Conservation (phyloP, 2,888 invertebrate genomes). For the Drosophila tanythrix region DNA sequence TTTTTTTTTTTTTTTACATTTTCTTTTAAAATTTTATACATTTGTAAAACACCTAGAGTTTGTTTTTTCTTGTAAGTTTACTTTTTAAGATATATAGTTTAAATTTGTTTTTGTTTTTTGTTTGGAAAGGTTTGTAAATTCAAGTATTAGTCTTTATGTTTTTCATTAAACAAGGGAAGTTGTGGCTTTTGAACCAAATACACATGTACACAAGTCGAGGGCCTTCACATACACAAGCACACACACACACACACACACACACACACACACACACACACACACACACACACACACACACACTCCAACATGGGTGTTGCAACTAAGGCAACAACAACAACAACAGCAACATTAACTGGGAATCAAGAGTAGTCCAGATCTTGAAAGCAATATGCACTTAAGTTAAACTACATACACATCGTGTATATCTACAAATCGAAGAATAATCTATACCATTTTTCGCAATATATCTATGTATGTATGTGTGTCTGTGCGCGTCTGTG, state of each 20-base stretch:
- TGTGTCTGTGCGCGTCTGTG: neutral
- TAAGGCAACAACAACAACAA: slow-evolving; percentile 12
- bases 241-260: neutral
- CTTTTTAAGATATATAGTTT: slow-evolving; percentile 40
- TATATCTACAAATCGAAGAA: neutral
- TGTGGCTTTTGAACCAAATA: slow-evolving; percentile 45
- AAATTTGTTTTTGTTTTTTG: slow-evolving; percentile 39
- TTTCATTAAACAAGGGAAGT: slow-evolving; percentile 72
- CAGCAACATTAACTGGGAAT: slow-evolving; percentile 1
- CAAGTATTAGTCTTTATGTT: slow-evolving; percentile 79
- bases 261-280: no score
- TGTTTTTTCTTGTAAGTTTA: slow-evolving; percentile 39
- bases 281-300: slow-evolving; percentile 1
- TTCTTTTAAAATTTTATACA: slow-evolving; percentile 50
- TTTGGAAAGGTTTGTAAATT: slow-evolving; percentile 67
- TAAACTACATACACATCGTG: neutral
- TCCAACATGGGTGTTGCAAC: neutral
- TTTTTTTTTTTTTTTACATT: slow-evolving; percentile 12
- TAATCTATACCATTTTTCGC: neutral
- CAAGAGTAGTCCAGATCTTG: neutral
- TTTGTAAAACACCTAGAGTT: slow-evolving; percentile 74
- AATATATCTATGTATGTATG: neutral
- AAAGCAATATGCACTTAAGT: neutral
- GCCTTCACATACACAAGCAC: slow-evolving; percentile 17
- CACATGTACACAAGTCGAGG: slow-evolving; percentile 29